These are phyloP conservation scores for Cuniculus paca DNA, from an alignment of 2,797 vertebrate species.

Conservation along the genomic window DNA sequence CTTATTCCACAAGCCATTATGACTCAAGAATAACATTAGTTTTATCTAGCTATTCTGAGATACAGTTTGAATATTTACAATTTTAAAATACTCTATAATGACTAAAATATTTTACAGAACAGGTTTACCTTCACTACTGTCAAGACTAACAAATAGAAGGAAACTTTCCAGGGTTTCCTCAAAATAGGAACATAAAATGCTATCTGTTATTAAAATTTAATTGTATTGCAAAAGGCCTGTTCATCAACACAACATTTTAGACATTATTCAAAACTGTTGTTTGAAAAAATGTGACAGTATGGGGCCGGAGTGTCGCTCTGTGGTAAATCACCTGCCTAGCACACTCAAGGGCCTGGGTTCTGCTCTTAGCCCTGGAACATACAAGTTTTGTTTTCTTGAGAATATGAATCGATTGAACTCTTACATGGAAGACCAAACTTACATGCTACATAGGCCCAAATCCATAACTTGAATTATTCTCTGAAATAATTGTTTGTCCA, in stretches of 20 bases:
- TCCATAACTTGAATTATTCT: no score
- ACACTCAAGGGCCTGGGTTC: not conserved
- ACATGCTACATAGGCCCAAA: no score
- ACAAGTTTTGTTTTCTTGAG: not conserved
- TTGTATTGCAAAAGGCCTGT: not conserved
- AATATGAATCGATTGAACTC: not conserved
- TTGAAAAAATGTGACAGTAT: not conserved
- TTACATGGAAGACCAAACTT: not conserved
- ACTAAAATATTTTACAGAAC: not conserved
- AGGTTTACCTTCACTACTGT: not conserved
- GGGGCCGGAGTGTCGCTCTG: not conserved
- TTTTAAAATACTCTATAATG: not conserved
- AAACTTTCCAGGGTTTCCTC: not conserved
- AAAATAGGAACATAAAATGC: not conserved
- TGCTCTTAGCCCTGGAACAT: not conserved
- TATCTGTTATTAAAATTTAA: not conserved
- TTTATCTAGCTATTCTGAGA: not conserved
- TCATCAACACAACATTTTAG: not conserved
- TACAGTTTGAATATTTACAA: not conserved
- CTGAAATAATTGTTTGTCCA: no score
- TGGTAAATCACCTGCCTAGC: not conserved
- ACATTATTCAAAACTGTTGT: not conserved
- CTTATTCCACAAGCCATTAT: not conserved
- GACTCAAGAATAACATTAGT: not conserved
- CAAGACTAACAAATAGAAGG: not conserved